These are phyloP conservation scores for Micrasema longulum DNA, from an alignment of 1,140 invertebrate genomes.

Conservation along the genomic window DNA sequence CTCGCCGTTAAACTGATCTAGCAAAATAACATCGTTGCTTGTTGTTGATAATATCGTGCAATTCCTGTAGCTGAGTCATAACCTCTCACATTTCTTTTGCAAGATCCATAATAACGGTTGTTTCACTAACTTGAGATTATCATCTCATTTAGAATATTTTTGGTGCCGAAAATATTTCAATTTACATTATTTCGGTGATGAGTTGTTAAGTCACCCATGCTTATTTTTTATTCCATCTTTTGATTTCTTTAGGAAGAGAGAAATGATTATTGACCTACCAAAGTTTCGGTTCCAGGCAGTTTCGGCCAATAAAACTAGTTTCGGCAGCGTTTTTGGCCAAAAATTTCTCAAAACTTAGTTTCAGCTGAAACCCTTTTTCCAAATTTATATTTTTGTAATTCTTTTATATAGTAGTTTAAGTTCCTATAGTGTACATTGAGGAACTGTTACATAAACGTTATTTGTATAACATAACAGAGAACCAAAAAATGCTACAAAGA, in stretches of 20 bases:
- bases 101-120: constrained; percentile 54
- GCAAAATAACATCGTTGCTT: constrained; percentile 71
- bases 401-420: too few species aligned
- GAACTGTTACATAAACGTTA: too few species aligned
- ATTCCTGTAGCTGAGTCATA: constrained; percentile 57
- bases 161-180: constrained; percentile 56
- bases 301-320: too few species aligned
- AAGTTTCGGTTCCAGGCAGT: too few species aligned
- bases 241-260: constrained; percentile 60
- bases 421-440: too few species aligned
- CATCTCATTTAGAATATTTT: neutral
- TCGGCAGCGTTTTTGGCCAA: too few species aligned
- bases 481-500: too few species aligned
- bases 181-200: constrained; percentile 58
- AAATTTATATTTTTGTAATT: too few species aligned
- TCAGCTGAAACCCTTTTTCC: too few species aligned
- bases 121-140: constrained; percentile 35
- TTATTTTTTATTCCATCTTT: constrained; percentile 56
- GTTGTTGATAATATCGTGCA: constrained; percentile 60
- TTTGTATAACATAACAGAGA: too few species aligned
- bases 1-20: constrained; percentile 75
- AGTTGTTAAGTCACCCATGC: constrained; percentile 58
- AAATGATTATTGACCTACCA: too few species aligned
- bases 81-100: constrained; percentile 61
- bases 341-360: too few species aligned